These are phyloP conservation scores for Nemoura dubitans DNA, from an alignment of 2,888 invertebrate species.

Conservation along the genomic window DNA sequence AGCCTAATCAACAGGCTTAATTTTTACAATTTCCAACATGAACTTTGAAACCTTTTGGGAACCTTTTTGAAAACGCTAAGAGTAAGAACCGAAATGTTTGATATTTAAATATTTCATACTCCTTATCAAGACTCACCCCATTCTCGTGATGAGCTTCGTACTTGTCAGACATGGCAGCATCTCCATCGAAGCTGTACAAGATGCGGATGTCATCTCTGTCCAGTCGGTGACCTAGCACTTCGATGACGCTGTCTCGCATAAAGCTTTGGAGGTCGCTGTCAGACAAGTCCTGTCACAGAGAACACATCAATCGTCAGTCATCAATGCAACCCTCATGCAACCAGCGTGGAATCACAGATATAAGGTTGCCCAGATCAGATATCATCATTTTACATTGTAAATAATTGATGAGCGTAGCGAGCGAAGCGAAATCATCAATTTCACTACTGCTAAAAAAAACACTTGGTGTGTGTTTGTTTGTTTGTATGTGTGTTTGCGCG, in stretches of 20 bases:
- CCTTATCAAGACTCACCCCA: slow-evolving; percentile 64
- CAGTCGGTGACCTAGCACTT: slow-evolving; percentile 79
- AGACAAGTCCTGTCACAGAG: slow-evolving; percentile 64
- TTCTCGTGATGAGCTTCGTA: slow-evolving; percentile 93
- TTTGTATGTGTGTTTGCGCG: too few species aligned
- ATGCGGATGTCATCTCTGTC: slow-evolving; percentile 82
- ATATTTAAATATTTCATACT: too few species aligned
- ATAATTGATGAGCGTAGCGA: too few species aligned
- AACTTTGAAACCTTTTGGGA: too few species aligned
- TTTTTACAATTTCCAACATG: too few species aligned
- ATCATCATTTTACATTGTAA: too few species aligned
- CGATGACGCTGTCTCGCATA: slow-evolving; percentile 74
- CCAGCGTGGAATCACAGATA: too few species aligned
- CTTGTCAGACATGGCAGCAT: slow-evolving; percentile 69
- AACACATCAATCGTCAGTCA: background rate
- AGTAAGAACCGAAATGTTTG: background rate
- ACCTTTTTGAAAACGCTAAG: background rate
- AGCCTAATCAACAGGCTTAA: too few species aligned
- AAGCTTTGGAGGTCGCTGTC: slow-evolving; percentile 83
- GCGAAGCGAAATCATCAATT: too few species aligned
- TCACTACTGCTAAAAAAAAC: too few species aligned
- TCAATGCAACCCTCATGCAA: background rate
- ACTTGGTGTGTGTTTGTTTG: too few species aligned
- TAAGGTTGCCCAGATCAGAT: too few species aligned
- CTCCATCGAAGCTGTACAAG: slow-evolving; percentile 76